Evolutionary conservation across 2,797 vertebrate species (phyloP).

Genomic region (Rhynchotus rufescens): DNA sequence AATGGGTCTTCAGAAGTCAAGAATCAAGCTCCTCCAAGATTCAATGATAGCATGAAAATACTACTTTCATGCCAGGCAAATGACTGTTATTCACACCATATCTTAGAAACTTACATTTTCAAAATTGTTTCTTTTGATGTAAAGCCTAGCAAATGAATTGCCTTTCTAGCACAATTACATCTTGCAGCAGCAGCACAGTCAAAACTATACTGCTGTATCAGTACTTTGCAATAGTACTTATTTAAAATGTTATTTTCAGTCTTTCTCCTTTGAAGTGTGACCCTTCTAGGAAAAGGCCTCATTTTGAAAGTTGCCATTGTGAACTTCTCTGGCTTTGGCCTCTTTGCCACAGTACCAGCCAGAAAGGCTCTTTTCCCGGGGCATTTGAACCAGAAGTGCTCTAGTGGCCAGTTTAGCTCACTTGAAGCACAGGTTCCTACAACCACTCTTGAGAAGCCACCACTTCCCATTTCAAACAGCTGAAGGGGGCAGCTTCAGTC

Average conservation of each 20-base stretch:
- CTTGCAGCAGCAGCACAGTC: background rate
- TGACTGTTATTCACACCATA: background rate
- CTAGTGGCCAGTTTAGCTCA: background rate
- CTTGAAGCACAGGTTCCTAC: background rate
- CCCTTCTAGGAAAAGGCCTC: background rate
- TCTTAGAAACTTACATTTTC: background rate
- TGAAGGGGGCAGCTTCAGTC: background rate
- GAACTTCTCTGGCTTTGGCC: background rate
- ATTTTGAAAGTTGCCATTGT: background rate
- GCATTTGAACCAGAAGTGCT: background rate
- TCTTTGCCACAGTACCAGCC: background rate
- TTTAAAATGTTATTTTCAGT: background rate
- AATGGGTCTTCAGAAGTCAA: background rate
- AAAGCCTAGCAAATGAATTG: background rate
- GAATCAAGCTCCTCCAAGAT: background rate
- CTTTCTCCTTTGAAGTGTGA: background rate
- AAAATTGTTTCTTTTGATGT: background rate
- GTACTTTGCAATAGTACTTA: too few species aligned
- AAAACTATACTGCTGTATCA: too few species aligned
- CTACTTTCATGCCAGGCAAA: background rate
- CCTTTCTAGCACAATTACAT: background rate
- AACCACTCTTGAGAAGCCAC: background rate
- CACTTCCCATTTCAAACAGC: too few species aligned
- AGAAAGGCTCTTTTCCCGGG: background rate
- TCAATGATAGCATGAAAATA: background rate